Percentiles rank a stretch among this genome's conserved stretches.
These are phyloP conservation scores for Lathamus discolor DNA, from an alignment of 2,113 vertebrate genomes.

Conservation along the genomic window DNA sequence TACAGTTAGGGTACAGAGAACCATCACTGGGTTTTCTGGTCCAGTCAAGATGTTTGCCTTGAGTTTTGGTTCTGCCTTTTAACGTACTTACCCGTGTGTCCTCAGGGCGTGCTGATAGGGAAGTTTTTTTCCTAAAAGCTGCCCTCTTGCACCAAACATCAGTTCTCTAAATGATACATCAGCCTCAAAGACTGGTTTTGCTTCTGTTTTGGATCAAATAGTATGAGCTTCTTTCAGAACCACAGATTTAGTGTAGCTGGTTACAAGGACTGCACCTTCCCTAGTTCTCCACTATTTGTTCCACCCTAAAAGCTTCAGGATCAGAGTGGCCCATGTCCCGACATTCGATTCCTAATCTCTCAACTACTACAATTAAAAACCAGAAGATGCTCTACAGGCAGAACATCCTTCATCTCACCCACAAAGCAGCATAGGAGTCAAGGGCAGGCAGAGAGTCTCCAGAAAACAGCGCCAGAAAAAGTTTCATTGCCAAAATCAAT, in stretches of 20 bases:
- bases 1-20: not conserved
- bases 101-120: not conserved
- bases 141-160: not conserved
- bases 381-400: not conserved
- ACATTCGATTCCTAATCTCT: not conserved
- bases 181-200: not conserved
- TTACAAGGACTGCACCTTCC: not conserved
- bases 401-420: not conserved
- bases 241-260: not conserved
- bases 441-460: not conserved
- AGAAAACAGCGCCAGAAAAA: not conserved
- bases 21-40: not conserved
- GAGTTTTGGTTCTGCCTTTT: not conserved
- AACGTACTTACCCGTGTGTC: not conserved
- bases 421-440: not conserved
- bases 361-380: not conserved
- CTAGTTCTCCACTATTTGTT: not conserved
- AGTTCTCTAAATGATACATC: not conserved
- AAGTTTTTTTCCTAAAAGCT: not conserved
- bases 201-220: not conserved
- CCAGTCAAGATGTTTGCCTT: not conserved
- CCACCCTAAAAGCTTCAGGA: not conserved
- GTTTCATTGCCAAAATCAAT: not conserved
- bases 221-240: not conserved
- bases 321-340: not conserved